Evolutionary conservation across 2,113 vertebrate genomes (phyloP).

Genomic region (Mesembrinibis cayennensis): DNA sequence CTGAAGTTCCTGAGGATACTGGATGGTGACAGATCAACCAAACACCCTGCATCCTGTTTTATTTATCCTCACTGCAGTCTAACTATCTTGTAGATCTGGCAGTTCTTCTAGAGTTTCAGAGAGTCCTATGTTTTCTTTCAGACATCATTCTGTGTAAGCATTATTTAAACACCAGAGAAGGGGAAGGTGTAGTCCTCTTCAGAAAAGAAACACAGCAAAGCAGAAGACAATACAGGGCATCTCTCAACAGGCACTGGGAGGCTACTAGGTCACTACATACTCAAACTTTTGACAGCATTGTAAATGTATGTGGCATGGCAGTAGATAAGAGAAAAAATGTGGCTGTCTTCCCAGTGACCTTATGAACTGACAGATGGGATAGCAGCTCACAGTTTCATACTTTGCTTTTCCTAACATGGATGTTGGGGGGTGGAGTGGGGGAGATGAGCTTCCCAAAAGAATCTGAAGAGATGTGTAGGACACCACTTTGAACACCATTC

Average conservation of each 20-base stretch:
- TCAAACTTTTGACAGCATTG: not conserved
- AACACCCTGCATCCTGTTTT: not conserved
- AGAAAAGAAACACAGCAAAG: not conserved
- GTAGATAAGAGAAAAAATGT: constrained; percentile 8
- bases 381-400: not conserved
- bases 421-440: not conserved
- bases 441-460: not conserved
- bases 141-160: not conserved
- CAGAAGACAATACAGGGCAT: not conserved
- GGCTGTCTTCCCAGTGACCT: constrained; percentile 41
- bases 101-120: not conserved
- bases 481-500: not conserved
- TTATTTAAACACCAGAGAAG: not conserved
- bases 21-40: not conserved
- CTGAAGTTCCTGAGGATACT: not conserved
- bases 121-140: not conserved
- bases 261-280: not conserved
- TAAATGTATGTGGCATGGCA: not conserved
- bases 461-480: not conserved
- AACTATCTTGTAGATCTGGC: not conserved
- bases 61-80: not conserved
- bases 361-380: not conserved
- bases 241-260: not conserved
- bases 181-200: not conserved
- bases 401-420: not conserved